These are phyloP conservation scores for Amblyopsis rosae DNA, from an alignment of 2,113 vertebrate genomes.

Conservation along the genomic window DNA sequence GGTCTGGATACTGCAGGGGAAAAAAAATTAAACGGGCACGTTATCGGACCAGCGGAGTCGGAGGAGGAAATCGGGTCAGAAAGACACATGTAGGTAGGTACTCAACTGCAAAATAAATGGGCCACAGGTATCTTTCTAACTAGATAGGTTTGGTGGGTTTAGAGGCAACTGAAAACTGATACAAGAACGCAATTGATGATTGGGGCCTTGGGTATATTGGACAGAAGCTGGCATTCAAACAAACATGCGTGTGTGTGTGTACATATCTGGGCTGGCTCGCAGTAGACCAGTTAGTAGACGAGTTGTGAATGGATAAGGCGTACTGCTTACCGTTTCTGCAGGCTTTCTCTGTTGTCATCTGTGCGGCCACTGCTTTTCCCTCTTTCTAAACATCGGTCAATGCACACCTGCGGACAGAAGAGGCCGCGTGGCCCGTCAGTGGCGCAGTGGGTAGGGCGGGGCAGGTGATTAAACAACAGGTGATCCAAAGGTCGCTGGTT, in stretches of 20 bases:
- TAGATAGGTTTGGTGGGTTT: constrained; percentile 10
- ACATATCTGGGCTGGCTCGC: no score
- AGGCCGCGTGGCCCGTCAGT: not conserved
- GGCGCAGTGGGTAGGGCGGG: no score
- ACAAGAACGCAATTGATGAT: not conserved
- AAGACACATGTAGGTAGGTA: constrained; percentile 45
- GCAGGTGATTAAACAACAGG: no score
- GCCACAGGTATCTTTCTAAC: constrained; percentile 31
- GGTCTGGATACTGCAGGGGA: constrained; percentile 86
- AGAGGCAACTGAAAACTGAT: not conserved
- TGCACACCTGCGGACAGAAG: constrained; percentile 81
- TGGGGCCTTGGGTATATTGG: not conserved
- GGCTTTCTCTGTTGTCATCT: constrained; percentile 94
- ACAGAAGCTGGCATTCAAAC: not conserved
- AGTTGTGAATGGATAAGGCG: no score
- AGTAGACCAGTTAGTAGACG: no score
- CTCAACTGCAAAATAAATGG: constrained; percentile 39
- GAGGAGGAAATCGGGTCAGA: constrained; percentile 55
- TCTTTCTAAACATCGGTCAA: constrained; percentile 90
- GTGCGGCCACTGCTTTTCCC: constrained; percentile 93
- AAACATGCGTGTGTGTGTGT: not conserved
- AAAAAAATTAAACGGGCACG: constrained; percentile 15
- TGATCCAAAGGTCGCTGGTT: no score
- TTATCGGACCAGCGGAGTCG: constrained; percentile 41
- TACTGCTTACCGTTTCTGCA: constrained; percentile 88